These are phyloP conservation scores for Catagonus wagneri DNA, from an alignment of 2,113 vertebrate species.

Conservation along the genomic window DNA sequence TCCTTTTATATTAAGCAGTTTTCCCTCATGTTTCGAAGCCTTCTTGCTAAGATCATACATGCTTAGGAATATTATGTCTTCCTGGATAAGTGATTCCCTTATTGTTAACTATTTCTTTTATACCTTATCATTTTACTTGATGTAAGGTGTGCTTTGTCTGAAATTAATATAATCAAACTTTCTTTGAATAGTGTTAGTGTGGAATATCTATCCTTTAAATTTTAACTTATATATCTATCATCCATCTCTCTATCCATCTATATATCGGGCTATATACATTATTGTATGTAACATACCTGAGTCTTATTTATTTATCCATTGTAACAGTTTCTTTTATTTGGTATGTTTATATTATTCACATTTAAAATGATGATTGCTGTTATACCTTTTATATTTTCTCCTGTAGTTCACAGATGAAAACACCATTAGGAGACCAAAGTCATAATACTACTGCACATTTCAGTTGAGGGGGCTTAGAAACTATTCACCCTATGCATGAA, in stretches of 20 bases:
- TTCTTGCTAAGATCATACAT: too few species aligned
- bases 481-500: background rate
- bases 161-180: background rate
- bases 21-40: too few species aligned
- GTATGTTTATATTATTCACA: too few species aligned
- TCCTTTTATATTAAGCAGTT: too few species aligned
- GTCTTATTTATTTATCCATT: too few species aligned
- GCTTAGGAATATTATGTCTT: too few species aligned
- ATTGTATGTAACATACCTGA: background rate
- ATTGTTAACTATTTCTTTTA: background rate
- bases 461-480: background rate
- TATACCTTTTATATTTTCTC: background rate
- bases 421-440: background rate
- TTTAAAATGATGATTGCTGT: background rate
- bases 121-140: background rate
- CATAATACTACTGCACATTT: background rate
- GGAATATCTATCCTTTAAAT: background rate
- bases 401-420: background rate
- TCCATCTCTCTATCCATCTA: background rate
- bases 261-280: background rate
- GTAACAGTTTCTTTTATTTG: too few species aligned
- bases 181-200: background rate
- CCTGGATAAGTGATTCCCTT: background rate
- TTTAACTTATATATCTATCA: background rate
- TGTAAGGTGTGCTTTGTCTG: background rate